phyloP scores from a whole-genome alignment of 2,888 invertebrate genomes.

The Augiades crinisus region DNA sequence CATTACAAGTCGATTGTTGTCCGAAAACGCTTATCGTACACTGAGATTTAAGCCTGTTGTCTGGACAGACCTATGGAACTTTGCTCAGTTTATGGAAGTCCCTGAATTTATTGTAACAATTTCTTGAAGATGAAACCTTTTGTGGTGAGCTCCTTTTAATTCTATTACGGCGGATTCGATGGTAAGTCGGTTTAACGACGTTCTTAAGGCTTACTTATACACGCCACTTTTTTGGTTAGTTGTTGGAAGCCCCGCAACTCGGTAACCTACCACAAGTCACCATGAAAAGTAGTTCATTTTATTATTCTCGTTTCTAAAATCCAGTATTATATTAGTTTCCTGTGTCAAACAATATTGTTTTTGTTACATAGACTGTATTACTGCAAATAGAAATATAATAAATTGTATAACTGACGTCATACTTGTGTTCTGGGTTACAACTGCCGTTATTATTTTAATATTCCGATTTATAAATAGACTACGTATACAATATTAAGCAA shows the following conservation, averaged over 20 bases:
- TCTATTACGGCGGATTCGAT: constrained; percentile 29
- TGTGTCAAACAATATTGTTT: background rate
- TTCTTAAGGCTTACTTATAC: constrained; percentile 21
- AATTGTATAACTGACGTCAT: too few relatives aligned
- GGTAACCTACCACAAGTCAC: background rate
- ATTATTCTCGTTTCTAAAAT: background rate
- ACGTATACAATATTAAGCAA: too few relatives aligned
- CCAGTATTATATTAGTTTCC: too few relatives aligned
- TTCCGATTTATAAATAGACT: too few relatives aligned
- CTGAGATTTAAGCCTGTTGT: constrained; percentile 12
- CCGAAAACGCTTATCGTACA: constrained; percentile 18
- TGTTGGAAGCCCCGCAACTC: constrained; percentile 14
- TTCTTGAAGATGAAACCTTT: constrained; percentile 51
- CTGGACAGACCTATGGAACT: constrained; percentile 14
- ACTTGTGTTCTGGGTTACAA: too few relatives aligned
- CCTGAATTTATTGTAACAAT: constrained; percentile 20
- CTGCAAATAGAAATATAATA: too few relatives aligned
- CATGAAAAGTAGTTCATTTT: constrained; percentile 6
- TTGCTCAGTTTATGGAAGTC: constrained; percentile 15
- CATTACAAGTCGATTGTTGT: constrained; percentile 16
- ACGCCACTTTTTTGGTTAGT: constrained; percentile 5
- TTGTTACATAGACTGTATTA: too few relatives aligned
- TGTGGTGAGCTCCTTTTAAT: constrained; percentile 47
- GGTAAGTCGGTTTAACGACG: constrained; percentile 28
- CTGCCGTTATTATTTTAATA: too few relatives aligned